phyloP scores from a whole-genome alignment of 2,797 vertebrate species.

The Chrysocyon brachyurus region DNA sequence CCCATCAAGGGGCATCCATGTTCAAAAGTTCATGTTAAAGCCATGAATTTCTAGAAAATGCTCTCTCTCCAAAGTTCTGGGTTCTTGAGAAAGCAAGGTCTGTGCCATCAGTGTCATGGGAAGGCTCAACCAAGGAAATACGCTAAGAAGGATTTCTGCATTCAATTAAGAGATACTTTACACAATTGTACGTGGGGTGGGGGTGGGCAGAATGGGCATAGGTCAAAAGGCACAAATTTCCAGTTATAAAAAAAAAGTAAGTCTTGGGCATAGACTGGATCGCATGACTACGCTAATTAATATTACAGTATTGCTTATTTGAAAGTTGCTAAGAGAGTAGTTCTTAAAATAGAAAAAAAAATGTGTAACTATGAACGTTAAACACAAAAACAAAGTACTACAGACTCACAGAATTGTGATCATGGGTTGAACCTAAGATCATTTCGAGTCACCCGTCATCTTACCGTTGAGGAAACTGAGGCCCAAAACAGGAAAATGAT shows the following conservation, averaged over 20 bases:
- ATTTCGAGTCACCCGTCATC: background rate
- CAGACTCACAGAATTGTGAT: background rate
- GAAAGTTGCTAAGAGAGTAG: background rate
- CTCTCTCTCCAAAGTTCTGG: background rate
- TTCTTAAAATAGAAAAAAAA: background rate
- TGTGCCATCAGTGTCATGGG: background rate
- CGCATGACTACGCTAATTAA: background rate
- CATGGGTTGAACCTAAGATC: background rate
- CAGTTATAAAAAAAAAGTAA: background rate
- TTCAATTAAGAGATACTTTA: background rate
- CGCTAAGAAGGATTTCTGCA: background rate
- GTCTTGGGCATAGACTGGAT: background rate
- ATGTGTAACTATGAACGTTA: background rate
- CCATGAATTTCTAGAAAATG: background rate
- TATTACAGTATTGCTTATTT: background rate
- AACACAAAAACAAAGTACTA: background rate
- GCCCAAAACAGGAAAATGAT: background rate
- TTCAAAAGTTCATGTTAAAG: background rate
- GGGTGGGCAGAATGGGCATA: background rate
- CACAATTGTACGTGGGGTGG: background rate
- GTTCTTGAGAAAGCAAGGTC: background rate
- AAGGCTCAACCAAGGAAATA: background rate
- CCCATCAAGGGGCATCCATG: background rate
- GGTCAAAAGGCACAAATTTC: background rate
- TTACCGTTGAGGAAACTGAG: constrained; percentile 22